Evolutionary conservation across 2,888 invertebrate genomes (phyloP).

Genomic region (Trichogramma evanescens): DNA sequence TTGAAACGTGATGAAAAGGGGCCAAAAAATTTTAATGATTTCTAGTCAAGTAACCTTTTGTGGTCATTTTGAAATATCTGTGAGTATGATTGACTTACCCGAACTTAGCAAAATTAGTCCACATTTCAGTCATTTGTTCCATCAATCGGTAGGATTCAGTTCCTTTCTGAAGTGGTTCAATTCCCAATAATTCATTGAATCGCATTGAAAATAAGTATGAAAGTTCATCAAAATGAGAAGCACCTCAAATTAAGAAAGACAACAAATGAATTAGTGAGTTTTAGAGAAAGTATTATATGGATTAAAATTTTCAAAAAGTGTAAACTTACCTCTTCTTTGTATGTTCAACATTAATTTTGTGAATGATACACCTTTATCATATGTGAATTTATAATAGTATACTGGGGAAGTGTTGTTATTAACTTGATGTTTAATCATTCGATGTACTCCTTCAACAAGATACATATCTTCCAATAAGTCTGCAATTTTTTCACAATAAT

Average conservation of each 20-base stretch:
- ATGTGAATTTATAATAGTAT: conserved; percentile 36
- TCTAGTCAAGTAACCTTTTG: background rate
- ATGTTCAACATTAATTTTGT: conserved; percentile 22
- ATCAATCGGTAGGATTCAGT: conserved; percentile 26
- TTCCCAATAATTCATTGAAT: conserved; percentile 14
- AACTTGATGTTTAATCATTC: conserved; percentile 26
- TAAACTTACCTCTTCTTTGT: conserved; percentile 8
- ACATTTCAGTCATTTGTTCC: conserved; percentile 36
- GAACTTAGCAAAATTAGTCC: conserved; percentile 42
- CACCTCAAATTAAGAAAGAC: conserved; percentile 18
- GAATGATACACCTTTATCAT: conserved; percentile 25
- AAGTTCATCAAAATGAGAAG: conserved; percentile 34
- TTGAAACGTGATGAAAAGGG: no score
- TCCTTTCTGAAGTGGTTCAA: conserved; percentile 20
- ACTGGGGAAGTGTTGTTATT: conserved; percentile 20
- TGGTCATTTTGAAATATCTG: background rate
- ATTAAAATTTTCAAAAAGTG: background rate
- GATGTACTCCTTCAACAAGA: conserved; percentile 28
- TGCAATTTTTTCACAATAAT: conserved; percentile 20
- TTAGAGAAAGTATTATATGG: background rate
- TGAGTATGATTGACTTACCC: conserved; percentile 29
- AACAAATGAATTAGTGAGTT: background rate
- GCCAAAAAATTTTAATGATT: no score
- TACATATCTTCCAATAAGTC: conserved; percentile 28
- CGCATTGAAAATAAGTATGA: conserved; percentile 31